Evolutionary conservation across 2,888 invertebrate genomes (phyloP).

Genomic region (Drosophila emarginata): DNA sequence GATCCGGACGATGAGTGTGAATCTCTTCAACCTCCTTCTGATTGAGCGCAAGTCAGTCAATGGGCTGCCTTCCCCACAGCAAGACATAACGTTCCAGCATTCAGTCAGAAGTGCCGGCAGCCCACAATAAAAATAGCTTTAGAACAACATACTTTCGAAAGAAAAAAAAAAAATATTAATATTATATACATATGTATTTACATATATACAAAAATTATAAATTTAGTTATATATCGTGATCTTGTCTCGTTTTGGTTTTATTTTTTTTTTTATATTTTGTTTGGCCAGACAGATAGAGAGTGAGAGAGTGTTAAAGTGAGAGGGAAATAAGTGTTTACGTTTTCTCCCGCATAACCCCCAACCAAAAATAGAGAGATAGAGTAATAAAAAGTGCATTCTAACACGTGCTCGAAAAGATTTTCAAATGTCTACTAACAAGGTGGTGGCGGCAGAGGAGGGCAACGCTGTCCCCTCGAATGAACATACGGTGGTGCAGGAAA

Average conservation of each 20-base stretch:
- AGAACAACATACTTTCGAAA: background rate
- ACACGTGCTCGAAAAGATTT: slow-evolving; percentile 49
- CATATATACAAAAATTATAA: slow-evolving; percentile 3
- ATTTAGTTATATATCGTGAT: slow-evolving; percentile 10
- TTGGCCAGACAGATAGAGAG: background rate
- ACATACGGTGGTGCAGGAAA: slow-evolving; percentile 12
- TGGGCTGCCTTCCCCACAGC: slow-evolving; percentile 47
- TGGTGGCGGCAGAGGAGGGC: background rate
- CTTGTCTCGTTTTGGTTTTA: background rate
- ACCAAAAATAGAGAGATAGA: background rate
- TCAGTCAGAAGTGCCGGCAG: background rate
- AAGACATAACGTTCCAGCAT: slow-evolving; percentile 39
- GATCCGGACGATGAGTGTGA: background rate
- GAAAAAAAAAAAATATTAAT: background rate
- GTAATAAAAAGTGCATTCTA: slow-evolving; percentile 57
- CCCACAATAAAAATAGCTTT: slow-evolving; percentile 1
- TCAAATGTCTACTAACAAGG: slow-evolving; percentile 26
- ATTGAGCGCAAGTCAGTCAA: slow-evolving; percentile 51
- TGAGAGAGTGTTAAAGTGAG: background rate
- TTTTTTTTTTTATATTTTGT: background rate
- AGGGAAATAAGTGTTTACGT: slow-evolving; percentile 40
- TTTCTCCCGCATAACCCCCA: background rate
- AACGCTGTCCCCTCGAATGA: slow-evolving; percentile 41
- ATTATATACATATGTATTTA: background rate
- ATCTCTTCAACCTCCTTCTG: slow-evolving; percentile 12